Conservation (phyloP, 30 jellyfish, hydroid and myxozoan genomes). For the Catostylus mosaicus region DNA sequence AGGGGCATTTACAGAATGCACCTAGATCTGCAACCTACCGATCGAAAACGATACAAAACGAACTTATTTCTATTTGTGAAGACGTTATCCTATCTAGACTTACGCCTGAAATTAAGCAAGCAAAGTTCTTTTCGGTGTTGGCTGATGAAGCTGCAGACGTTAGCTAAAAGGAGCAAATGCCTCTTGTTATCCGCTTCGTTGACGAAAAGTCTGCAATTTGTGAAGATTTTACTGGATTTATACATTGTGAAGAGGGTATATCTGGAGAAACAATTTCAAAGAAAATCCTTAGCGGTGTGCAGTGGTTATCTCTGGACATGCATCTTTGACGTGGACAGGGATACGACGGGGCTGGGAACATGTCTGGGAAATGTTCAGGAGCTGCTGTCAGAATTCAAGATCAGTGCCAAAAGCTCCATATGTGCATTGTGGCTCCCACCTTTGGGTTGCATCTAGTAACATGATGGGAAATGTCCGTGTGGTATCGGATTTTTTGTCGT, state of each 20-base stretch:
- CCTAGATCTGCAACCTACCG: conserved; percentile 63
- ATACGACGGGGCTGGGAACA: conserved; percentile 11
- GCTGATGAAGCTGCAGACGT: conserved; percentile 69
- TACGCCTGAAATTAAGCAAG: conserved; percentile 28
- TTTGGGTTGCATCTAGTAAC: conserved; percentile 37
- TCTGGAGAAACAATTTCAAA: conserved; percentile 30
- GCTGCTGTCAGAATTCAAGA: conserved; percentile 13
- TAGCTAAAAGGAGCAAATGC: conserved; percentile 55
- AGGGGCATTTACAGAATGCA: conserved; percentile 54
- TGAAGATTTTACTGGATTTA: conserved; percentile 57
- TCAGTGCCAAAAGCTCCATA: conserved; percentile 50
- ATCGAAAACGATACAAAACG: conserved; percentile 77
- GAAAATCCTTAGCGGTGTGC: neutral
- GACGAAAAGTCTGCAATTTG: conserved; percentile 6
- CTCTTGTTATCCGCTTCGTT: conserved; percentile 27
- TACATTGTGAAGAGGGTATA: conserved; percentile 46
- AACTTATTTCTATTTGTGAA: conserved; percentile 16
- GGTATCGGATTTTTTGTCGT: conserved; percentile 10
- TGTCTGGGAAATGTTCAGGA: conserved; percentile 70
- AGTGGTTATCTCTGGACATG: conserved; percentile 16
- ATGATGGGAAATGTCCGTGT: conserved; percentile 61
- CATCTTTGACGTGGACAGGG: conserved; percentile 7
- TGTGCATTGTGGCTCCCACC: conserved; percentile 55
- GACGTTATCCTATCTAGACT: conserved; percentile 14
- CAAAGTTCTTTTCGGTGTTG: conserved; percentile 54